These are phyloP conservation scores for Drosophila koepferae DNA, from an alignment of 2,888 invertebrate genomes.

Conservation along the genomic window DNA sequence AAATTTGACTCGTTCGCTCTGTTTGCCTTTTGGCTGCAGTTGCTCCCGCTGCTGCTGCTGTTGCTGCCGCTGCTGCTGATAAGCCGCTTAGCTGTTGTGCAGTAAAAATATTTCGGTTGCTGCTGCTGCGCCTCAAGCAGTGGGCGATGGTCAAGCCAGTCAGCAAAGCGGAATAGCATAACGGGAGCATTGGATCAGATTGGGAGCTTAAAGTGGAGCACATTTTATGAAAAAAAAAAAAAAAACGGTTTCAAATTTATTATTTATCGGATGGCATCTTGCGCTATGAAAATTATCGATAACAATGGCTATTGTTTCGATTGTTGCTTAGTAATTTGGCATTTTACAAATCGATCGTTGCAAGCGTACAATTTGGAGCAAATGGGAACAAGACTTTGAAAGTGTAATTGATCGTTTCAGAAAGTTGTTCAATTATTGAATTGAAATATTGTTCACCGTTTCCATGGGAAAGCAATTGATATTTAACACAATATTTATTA, in stretches of 20 bases:
- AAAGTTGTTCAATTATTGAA: neutral
- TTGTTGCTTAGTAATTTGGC: neutral
- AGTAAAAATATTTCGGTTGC: constrained; percentile 59
- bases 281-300: constrained; percentile 9
- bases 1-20: constrained; percentile 23
- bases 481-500: too few relatives aligned
- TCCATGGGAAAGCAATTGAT: too few relatives aligned
- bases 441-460: too few relatives aligned
- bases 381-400: neutral
- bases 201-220: constrained; percentile 21
- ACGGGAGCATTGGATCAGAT: constrained; percentile 44
- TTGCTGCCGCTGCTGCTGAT: constrained; percentile 35
- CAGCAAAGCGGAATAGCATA: constrained; percentile 35
- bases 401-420: neutral
- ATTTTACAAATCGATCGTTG: neutral
- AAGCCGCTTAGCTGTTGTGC: constrained; percentile 69
- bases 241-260: neutral
- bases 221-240: constrained; percentile 5
- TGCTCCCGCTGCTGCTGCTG: constrained; percentile 21
- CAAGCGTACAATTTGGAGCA: neutral
- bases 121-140: constrained; percentile 38
- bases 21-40: constrained; percentile 60
- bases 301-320: neutral
- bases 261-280: constrained; percentile 10
- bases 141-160: constrained; percentile 42